Evolutionary conservation across 1,140 invertebrate genomes (phyloP), one percentile per base, ranked within the genome.

Genomic region (Agrilus planipennis): DNA sequence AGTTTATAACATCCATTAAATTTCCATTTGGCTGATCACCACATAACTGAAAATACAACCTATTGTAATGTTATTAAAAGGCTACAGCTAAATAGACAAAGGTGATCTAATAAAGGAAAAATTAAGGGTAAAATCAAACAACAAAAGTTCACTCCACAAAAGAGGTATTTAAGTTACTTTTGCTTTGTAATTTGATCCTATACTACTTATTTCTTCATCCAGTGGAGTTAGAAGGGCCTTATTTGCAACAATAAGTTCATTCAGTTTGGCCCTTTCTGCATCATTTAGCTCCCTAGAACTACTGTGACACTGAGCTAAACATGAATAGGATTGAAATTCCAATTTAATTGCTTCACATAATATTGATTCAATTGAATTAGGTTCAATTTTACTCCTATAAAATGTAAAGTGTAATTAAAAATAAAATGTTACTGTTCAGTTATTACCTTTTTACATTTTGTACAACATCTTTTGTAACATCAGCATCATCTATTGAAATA

Each of bases 1-100:
- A 69, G 65, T 91, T 90, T 34, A 91, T 86, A 4, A 91, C 79
- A 51, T 84, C 84, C 30, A 89, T 64, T 1, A 91, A n/a, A n/a
- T n/a, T n/a, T n/a, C n/a, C n/a, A n/a, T n/a, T n/a, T n/a, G 23
- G n/a, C 23, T n/a, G n/a, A 25, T 25, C 23, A 25, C n/a, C 23
- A 25, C 23, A 25, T n/a, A 25, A 7, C 23, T n/a, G 6, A 7
- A n/a, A n/a, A n/a, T n/a, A n/a, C n/a, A n/a, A n/a, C n/a, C n/a
- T n/a, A n/a, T n/a, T n/a, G n/a, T n/a, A n/a, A n/a, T n/a, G n/a
- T n/a, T n/a, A n/a, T n/a, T n/a, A n/a, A n/a, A n/a, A n/a, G n/a
- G n/a, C n/a, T n/a, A n/a, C n/a, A n/a, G n/a, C n/a, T n/a, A n/a
- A n/a, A n/a, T n/a, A n/a, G n/a, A n/a, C n/a, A n/a, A n/a, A n/a